These are phyloP conservation scores for Aplodontia rufa DNA, from an alignment of 2,113 vertebrate species.

Conservation along the genomic window DNA sequence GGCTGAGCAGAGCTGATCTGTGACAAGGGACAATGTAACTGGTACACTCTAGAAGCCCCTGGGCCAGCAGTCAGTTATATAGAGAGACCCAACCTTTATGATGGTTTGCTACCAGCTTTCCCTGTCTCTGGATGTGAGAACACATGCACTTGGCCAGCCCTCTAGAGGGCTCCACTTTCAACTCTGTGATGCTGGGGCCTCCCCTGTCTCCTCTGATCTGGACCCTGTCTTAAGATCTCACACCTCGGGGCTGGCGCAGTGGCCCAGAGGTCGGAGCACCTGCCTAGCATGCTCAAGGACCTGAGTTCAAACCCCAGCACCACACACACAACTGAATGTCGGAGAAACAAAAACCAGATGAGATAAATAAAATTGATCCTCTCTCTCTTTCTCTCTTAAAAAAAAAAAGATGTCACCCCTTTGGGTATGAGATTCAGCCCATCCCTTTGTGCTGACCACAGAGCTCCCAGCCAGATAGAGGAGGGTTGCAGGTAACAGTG, in stretches of 20 bases:
- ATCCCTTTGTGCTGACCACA: not conserved
- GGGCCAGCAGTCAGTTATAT: not conserved
- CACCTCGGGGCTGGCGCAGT: too few relatives aligned
- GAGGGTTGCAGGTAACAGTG: not conserved
- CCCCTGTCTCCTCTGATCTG: not conserved
- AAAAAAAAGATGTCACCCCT: fast-evolving
- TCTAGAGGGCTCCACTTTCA: not conserved
- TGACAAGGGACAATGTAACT: not conserved
- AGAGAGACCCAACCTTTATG: not conserved
- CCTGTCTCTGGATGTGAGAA: not conserved
- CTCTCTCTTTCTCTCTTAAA: too few relatives aligned
- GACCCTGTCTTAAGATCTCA: not conserved
- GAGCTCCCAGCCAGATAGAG: not conserved
- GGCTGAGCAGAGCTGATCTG: not conserved
- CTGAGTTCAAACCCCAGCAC: too few relatives aligned
- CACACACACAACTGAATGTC: too few relatives aligned
- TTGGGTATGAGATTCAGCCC: not conserved
- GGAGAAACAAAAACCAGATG: too few relatives aligned
- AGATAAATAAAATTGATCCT: too few relatives aligned
- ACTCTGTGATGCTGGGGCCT: not conserved
- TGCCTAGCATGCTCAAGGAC: too few relatives aligned
- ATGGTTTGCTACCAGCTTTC: not conserved
- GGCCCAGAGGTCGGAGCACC: too few relatives aligned
- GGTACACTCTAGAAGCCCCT: not conserved
- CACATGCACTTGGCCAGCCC: not conserved